Percentiles rank a stretch among this genome's conserved stretches.
Conservation (phyloP, 2,888 invertebrate genomes). For the Acanthacorydalis orientalis region DNA sequence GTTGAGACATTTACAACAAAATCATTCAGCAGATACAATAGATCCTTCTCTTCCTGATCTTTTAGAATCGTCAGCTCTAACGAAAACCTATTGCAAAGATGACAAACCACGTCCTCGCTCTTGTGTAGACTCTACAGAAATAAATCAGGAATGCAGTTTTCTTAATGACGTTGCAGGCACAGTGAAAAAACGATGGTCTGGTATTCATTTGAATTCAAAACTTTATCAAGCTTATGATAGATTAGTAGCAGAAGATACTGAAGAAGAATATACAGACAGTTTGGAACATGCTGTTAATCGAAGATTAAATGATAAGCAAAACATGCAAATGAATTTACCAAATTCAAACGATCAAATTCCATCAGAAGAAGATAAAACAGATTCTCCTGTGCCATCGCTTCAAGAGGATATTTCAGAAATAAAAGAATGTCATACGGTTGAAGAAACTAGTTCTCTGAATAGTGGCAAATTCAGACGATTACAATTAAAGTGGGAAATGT, state of each 20-base stretch:
- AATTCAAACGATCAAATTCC: background rate
- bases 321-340: background rate
- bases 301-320: conserved; percentile 5
- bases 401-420: conserved; percentile 19
- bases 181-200: conserved; percentile 53
- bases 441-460: conserved; percentile 26
- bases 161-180: conserved; percentile 25
- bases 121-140: conserved; percentile 40
- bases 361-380: background rate
- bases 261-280: conserved; percentile 57
- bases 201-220: conserved; percentile 50
- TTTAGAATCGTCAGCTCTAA: conserved; percentile 35
- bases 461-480: conserved; percentile 56
- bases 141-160: conserved; percentile 19
- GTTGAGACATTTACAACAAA: conserved; percentile 28
- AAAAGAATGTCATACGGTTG: conserved; percentile 18
- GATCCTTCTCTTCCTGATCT: conserved; percentile 41
- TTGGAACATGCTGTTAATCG: conserved; percentile 36
- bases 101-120: conserved; percentile 50
- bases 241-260: conserved; percentile 46
- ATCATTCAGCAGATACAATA: conserved; percentile 14
- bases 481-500: conserved; percentile 67
- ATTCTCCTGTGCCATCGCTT: background rate
- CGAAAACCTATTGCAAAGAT: conserved; percentile 24
- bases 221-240: conserved; percentile 56